These are phyloP conservation scores for Cyaniris semiargus DNA, from an alignment of 2,888 invertebrate genomes.

Conservation along the genomic window DNA sequence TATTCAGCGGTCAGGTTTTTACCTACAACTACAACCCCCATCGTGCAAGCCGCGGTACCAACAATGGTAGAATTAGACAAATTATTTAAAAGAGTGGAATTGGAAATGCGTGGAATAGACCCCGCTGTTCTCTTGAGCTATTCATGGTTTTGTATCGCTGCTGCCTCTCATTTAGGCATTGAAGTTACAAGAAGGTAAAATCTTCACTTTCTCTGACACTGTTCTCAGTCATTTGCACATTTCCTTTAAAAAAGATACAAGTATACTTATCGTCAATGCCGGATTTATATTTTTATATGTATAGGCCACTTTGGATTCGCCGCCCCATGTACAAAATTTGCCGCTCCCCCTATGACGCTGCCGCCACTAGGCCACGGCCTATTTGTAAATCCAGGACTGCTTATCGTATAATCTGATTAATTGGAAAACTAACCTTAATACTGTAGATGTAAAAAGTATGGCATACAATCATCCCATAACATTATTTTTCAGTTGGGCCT, in stretches of 20 bases:
- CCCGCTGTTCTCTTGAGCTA: constrained; percentile 93
- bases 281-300: too few species aligned
- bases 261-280: too few species aligned
- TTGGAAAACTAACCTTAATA: too few species aligned
- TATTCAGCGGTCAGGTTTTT: constrained; percentile 49
- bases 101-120: constrained; percentile 94
- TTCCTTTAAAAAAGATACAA: too few species aligned
- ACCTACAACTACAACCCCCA: constrained; percentile 52
- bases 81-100: constrained; percentile 89
- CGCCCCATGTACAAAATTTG: too few species aligned
- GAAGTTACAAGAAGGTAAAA: constrained; percentile 84
- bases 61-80: constrained; percentile 82
- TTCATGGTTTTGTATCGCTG: constrained; percentile 88
- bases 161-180: constrained; percentile 90
- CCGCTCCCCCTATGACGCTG: too few species aligned
- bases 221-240: too few species aligned
- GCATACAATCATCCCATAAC: background rate
- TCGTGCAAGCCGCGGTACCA: constrained; percentile 49
- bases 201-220: background rate
- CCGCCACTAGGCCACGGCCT: too few species aligned
- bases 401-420: too few species aligned
- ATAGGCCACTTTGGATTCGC: too few species aligned
- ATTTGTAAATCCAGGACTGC: too few species aligned
- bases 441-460: background rate
- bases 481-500: constrained; percentile 82